Evolutionary conservation across 2,888 invertebrate species (phyloP), one percentile per base, ranked within the genome.

Genomic region (Lordiphosa andalusiaca): DNA sequence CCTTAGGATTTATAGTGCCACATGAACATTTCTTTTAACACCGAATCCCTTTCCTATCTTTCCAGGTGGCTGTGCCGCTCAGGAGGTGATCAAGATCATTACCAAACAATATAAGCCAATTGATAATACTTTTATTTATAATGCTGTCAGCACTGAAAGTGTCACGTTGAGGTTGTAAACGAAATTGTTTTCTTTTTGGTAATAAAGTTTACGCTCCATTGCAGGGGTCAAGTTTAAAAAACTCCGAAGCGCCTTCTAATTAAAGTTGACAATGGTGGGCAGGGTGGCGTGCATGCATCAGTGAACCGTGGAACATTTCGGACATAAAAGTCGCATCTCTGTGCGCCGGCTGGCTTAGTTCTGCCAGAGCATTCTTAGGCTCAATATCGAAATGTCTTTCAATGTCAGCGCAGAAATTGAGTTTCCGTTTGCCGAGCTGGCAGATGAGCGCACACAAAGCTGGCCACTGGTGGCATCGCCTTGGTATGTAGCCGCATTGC

Each of bases 101-200:
- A 99, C 99, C 2, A 93, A 94, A 85, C 99, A 99, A 91, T 99
- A 98, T 90, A 95, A 97, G 85, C 99, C 99, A 36, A 92, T 99
- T 55, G 94, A 98, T 90, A 98, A 99, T 90, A 97, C 96, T 0
- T 96, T 96, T 89, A 93, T 99, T 73, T 98, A 97, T 90, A 98
- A 99, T 91, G 98, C 95, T 48, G 95, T 97, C 74, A 95, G 95
- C 61, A 95, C 96, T 52, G 95, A 94, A 72, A 95, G 96, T 52
- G 93, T 93, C 42, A 94, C 95, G 46, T 96, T 95, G 89, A 93
- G 92, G 84, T 92, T 96, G 87, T 96, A 92, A 92, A 63, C 9
- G 30, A 66, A 61, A 61, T 30, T 3, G 46, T 37, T 16, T 6
- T 12, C 10, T 25, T 54, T n/a, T 6, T 46, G 38, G 12, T 21